Percentiles rank a stretch among this genome's conserved stretches.
Evolutionary conservation across 2,797 vertebrate species (phyloP).

Genomic region (Tapirus indicus): DNA sequence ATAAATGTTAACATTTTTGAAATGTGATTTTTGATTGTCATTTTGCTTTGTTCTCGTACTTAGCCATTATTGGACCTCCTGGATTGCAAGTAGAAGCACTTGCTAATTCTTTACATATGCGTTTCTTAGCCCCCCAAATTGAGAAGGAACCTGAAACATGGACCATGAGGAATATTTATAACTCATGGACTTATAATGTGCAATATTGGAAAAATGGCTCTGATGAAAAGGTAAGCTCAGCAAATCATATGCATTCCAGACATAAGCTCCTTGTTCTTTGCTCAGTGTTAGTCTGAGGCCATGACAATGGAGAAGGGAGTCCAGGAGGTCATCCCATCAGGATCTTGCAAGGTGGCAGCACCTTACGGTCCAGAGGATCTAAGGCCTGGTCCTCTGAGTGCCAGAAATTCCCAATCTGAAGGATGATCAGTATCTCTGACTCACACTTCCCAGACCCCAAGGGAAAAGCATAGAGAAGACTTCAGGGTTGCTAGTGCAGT

Average conservation of each 20-base stretch:
- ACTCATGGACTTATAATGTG: constrained; percentile 81
- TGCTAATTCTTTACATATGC: constrained; percentile 84
- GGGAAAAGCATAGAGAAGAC: neutral
- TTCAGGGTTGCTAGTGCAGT: neutral
- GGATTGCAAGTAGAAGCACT: constrained; percentile 76
- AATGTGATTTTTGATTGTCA: neutral
- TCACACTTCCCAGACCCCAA: neutral
- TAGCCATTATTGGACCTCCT: constrained; percentile 87
- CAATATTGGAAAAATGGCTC: constrained; percentile 85
- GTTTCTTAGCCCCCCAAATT: constrained; percentile 80
- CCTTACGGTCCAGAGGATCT: neutral
- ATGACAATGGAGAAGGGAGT: neutral
- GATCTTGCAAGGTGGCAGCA: neutral
- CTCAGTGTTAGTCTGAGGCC: neutral
- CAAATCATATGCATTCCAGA: rapidly evolving
- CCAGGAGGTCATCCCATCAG: neutral
- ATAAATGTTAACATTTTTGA: neutral
- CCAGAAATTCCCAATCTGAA: neutral
- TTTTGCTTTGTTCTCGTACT: neutral
- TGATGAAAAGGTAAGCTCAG: constrained; percentile 66
- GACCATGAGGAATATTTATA: constrained; percentile 80
- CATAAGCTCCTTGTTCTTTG: neutral
- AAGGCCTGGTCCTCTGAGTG: neutral
- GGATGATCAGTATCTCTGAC: neutral
- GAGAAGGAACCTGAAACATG: constrained; percentile 46